These are phyloP conservation scores for Scomber scombrus DNA, from an alignment of 2,113 vertebrate species.

Conservation along the genomic window DNA sequence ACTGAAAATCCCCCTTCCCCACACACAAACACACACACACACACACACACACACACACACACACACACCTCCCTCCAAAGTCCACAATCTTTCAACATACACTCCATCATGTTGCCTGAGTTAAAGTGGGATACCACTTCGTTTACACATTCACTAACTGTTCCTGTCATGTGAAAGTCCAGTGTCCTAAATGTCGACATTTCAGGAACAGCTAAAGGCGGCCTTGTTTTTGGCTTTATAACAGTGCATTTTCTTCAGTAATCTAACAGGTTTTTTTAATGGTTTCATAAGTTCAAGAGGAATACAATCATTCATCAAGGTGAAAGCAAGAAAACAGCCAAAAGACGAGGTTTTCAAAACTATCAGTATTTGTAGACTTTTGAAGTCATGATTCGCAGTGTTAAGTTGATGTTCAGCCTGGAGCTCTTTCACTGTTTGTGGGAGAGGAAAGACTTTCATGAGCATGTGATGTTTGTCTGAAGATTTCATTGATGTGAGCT, in stretches of 20 bases:
- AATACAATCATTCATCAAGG: constrained; percentile 37
- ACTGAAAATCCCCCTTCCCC: constrained; percentile 3
- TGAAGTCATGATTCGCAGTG: constrained; percentile 53
- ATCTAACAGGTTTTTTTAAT: neutral
- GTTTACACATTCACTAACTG: constrained; percentile 68
- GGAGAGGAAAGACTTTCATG: constrained; percentile 34
- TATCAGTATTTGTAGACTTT: constrained; percentile 55
- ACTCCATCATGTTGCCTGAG: constrained; percentile 50
- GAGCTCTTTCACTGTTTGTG: constrained; percentile 32
- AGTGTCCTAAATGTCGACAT: constrained; percentile 56
- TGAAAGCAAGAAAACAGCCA: neutral
- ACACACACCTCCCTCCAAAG: constrained; percentile 6
- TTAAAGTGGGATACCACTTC: constrained; percentile 57
- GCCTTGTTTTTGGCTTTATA: constrained; percentile 55
- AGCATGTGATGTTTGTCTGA: constrained; percentile 71
- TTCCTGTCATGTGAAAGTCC: constrained; percentile 50
- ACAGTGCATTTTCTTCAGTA: constrained; percentile 44
- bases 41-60: neutral
- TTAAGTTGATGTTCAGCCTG: constrained; percentile 52
- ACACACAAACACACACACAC: neutral
- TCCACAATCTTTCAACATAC: constrained; percentile 33
- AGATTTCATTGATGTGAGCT: constrained; percentile 18
- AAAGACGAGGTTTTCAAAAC: constrained; percentile 8
- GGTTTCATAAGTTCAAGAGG: too few species aligned
- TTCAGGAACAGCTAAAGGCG: constrained; percentile 64